phyloP scores from a whole-genome alignment of 2,113 vertebrate species.

The Nematolebias whitei region DNA sequence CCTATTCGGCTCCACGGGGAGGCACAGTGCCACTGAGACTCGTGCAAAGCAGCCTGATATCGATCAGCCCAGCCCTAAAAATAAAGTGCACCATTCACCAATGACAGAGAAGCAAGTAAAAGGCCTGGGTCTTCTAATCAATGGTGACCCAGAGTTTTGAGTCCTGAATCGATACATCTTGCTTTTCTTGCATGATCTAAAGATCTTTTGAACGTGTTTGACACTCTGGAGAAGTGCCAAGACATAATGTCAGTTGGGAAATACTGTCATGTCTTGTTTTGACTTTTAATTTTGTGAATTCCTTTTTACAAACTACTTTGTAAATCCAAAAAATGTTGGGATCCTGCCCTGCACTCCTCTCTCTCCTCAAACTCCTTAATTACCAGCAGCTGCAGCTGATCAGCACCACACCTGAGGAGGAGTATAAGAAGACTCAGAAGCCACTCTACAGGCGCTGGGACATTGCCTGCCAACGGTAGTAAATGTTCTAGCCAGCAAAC shows the following conservation, averaged over 20 bases:
- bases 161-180: conserved; percentile 51
- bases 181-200: conserved; percentile 58
- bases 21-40: conserved; percentile 45
- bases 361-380: no score
- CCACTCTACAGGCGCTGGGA: no score
- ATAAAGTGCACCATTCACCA: conserved; percentile 48
- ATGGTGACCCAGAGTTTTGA: conserved; percentile 67
- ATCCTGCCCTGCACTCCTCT: no score
- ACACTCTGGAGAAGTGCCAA: conserved; percentile 13
- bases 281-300: conserved; percentile 3
- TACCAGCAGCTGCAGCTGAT: no score
- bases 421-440: no score
- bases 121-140: conserved; percentile 59
- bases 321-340: no score
- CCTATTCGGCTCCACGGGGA: conserved; percentile 57
- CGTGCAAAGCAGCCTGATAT: conserved; percentile 57
- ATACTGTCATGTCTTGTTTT: conserved; percentile 14
- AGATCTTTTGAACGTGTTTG: conserved; percentile 49
- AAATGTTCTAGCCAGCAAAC: no score
- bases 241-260: conserved; percentile 44
- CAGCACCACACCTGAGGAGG: no score
- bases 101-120: conserved; percentile 45
- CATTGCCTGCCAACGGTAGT: no score
- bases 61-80: conserved; percentile 66
- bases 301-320: neutral